Percentiles rank a stretch among this genome's conserved stretches.
Evolutionary conservation across 2,113 vertebrate genomes (phyloP).

Genomic region (Patagioenas fasciata): DNA sequence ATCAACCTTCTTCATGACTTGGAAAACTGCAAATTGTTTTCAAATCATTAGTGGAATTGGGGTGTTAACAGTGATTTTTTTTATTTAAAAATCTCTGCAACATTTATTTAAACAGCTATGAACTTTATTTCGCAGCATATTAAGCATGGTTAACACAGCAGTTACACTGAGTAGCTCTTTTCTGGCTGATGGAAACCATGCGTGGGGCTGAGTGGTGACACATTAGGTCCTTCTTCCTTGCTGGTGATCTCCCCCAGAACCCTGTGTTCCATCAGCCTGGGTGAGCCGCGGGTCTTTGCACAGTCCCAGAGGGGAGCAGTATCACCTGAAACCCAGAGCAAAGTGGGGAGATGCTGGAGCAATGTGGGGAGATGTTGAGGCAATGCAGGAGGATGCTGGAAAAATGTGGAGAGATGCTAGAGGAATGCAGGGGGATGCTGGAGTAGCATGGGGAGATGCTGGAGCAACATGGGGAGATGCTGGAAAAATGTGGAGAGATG

Average conservation of each 20-base stretch:
- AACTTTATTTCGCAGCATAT: not conserved
- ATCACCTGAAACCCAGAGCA: not conserved
- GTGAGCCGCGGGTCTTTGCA: fast-evolving
- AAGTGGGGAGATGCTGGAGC: not conserved
- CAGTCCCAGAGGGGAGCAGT: not conserved
- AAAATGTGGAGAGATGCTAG: too few species aligned
- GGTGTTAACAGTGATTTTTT: not conserved
- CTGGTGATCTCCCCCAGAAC: not conserved
- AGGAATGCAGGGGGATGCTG: not conserved
- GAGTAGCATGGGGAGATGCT: not conserved
- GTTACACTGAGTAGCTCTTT: not conserved
- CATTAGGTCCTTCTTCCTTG: fast-evolving
- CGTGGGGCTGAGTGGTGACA: fast-evolving
- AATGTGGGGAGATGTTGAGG: too few species aligned
- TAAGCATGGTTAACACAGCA: fast-evolving
- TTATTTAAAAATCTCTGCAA: not conserved
- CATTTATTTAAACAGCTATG: not conserved
- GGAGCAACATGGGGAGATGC: too few species aligned
- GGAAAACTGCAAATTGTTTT: slow-evolving; percentile 21
- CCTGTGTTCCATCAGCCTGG: not conserved
- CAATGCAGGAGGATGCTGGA: not conserved
- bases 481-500: too few species aligned
- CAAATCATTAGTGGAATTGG: not conserved
- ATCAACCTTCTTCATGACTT: not conserved
- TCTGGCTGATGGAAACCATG: fast-evolving